Conservation (phyloP, 2,888 invertebrate genomes). For the Eilema griseolum region DNA sequence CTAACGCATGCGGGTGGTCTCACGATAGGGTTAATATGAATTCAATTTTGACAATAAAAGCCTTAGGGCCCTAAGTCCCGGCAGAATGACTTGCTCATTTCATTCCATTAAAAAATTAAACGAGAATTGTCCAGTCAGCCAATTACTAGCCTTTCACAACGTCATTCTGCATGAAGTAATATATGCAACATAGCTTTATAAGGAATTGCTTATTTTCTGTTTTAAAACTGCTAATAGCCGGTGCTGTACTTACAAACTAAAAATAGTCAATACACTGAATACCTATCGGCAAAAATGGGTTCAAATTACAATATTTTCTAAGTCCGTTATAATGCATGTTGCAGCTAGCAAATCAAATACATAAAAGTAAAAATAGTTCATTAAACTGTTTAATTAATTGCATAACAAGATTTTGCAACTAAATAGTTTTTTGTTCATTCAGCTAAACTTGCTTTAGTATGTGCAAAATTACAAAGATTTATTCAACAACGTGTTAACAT, state of each 20-base stretch:
- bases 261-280: too few species aligned
- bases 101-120: slow-evolving; percentile 30
- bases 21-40: slow-evolving; percentile 71
- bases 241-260: neutral
- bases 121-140: slow-evolving; percentile 29
- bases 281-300: neutral
- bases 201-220: neutral
- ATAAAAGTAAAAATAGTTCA: neutral
- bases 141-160: slow-evolving; percentile 22
- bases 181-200: slow-evolving; percentile 6
- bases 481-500: slow-evolving; percentile 7
- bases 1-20: slow-evolving; percentile 74
- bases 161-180: slow-evolving; percentile 15
- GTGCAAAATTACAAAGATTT: slow-evolving; percentile 5
- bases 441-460: neutral
- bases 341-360: too few species aligned
- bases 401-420: neutral
- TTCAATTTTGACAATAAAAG: slow-evolving; percentile 64
- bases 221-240: neutral
- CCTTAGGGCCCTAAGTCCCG: slow-evolving; percentile 31
- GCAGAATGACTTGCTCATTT: slow-evolving; percentile 38
- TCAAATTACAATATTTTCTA: neutral
- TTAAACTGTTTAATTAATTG: neutral
- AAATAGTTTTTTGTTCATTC: neutral
- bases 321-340: too few species aligned